phyloP scores from a whole-genome alignment of 2,888 invertebrate genomes.

The Apotomis betuletana region DNA sequence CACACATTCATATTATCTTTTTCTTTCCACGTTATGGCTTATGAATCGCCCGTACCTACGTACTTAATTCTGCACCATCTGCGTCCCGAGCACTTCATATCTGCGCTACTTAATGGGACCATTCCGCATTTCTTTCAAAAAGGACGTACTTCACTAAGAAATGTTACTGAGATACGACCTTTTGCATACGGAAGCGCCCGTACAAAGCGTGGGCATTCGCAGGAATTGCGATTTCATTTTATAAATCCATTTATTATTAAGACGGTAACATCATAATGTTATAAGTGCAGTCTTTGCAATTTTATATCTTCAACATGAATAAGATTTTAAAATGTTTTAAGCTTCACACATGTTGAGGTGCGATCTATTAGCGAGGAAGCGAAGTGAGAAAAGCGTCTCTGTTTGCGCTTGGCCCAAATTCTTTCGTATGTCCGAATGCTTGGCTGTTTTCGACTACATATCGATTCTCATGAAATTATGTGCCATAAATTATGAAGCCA shows the following conservation, averaged over 20 bases:
- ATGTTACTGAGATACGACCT: background rate
- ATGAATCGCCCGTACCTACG: conserved; percentile 28
- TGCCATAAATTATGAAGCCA: no score
- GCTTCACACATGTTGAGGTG: no score
- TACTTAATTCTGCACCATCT: conserved; percentile 36
- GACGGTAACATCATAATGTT: conserved; percentile 1
- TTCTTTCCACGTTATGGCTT: conserved; percentile 9
- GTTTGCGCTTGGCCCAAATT: no score
- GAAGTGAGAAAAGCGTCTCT: no score
- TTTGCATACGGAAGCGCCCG: background rate
- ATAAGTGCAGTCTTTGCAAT: background rate
- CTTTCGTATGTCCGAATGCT: no score
- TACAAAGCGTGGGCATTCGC: conserved; percentile 17
- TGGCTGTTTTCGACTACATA: no score
- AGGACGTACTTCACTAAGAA: background rate
- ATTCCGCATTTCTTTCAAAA: background rate
- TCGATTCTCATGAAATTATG: no score
- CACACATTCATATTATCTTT: background rate
- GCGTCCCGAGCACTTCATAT: conserved; percentile 36
- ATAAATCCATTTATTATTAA: conserved; percentile 28
- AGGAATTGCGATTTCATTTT: conserved; percentile 31
- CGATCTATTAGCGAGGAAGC: no score
- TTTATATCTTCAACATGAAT: background rate
- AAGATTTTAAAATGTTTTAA: no score
- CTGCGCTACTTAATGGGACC: conserved; percentile 33